Conservation (phyloP, 1,140 invertebrate genomes). For the Zaprionus vittiger region DNA sequence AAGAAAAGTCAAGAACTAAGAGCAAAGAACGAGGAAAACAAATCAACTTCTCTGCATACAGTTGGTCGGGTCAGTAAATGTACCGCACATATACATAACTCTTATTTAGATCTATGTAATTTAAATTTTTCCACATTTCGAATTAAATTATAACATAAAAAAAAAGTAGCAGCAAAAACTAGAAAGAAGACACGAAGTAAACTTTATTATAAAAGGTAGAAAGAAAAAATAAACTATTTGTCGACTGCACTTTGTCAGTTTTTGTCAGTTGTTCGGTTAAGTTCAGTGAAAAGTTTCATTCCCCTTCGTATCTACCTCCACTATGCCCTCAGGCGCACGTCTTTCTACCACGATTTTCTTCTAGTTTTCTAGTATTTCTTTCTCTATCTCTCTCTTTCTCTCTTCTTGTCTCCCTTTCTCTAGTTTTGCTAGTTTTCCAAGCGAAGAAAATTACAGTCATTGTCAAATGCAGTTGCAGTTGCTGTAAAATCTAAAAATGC, state of each 20-base stretch:
- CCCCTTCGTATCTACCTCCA: neutral
- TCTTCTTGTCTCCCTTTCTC: constrained; percentile 8
- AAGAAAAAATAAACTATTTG: constrained; percentile 33
- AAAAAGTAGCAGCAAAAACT: constrained; percentile 10
- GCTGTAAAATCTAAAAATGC: constrained; percentile 52
- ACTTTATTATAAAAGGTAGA: constrained; percentile 17
- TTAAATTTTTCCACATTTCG: constrained; percentile 46
- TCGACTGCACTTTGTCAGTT: constrained; percentile 73
- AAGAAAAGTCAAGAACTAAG: constrained; percentile 9
- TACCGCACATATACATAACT: neutral
- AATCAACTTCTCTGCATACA: constrained; percentile 30
- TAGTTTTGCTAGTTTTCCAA: constrained; percentile 42
- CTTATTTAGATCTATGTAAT: constrained; percentile 28
- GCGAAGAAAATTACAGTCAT: constrained; percentile 67
- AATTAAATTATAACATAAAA: constrained; percentile 44
- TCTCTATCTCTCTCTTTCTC: constrained; percentile 2
- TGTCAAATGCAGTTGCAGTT: constrained; percentile 63
- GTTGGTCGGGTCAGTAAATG: constrained; percentile 25
- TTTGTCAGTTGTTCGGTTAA: constrained; percentile 63
- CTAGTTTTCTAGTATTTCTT: neutral
- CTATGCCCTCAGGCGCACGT: neutral
- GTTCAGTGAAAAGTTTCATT: constrained; percentile 55
- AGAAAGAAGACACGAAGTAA: constrained; percentile 15
- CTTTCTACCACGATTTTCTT: constrained; percentile 5
- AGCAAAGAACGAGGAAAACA: neutral